Percentiles rank a stretch among this genome's conserved stretches.
Evolutionary conservation across 2,888 invertebrate species (phyloP).

Genomic region (Meandrusa payeni): DNA sequence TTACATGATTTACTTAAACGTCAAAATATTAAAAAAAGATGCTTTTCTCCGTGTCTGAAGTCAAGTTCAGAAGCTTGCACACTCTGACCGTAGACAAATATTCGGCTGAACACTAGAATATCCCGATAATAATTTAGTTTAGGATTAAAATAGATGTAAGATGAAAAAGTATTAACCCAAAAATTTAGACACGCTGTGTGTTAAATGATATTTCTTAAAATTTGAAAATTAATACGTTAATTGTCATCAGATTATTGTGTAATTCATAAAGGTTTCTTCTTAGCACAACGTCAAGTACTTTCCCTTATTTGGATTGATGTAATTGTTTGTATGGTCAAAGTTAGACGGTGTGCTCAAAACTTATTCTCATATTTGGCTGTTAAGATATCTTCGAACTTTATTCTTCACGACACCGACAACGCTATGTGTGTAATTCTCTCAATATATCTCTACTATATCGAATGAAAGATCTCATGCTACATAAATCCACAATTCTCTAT

Average conservation of each 20-base stretch:
- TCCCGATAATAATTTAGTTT: conserved; percentile 74
- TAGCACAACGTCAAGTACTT: conserved; percentile 43
- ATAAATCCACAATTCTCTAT: conserved; percentile 42
- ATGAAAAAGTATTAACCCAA: conserved; percentile 78
- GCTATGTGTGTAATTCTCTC: conserved; percentile 36
- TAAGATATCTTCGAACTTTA: conserved; percentile 36
- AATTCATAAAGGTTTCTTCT: conserved; percentile 36
- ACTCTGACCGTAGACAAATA: conserved; percentile 55
- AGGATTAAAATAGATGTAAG: conserved; percentile 65
- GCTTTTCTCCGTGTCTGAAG: conserved; percentile 52
- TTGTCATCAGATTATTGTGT: conserved; percentile 46
- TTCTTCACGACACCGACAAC: conserved; percentile 36
- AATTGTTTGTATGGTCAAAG: conserved; percentile 27
- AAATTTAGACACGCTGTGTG: conserved; percentile 74
- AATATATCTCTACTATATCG: conserved; percentile 30
- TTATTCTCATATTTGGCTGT: conserved; percentile 32
- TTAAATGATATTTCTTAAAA: conserved; percentile 62
- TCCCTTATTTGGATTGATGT: conserved; percentile 34
- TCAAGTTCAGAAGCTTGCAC: conserved; percentile 56
- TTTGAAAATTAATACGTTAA: conserved; percentile 48
- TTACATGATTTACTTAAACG: conserved; percentile 44
- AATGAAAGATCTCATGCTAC: conserved; percentile 59
- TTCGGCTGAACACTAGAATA: conserved; percentile 63
- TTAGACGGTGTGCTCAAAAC: conserved; percentile 48
- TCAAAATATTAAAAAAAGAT: conserved; percentile 32